These are phyloP conservation scores for Caenorhabditis angaria DNA, from an alignment of 2,888 invertebrate species.

Conservation along the genomic window DNA sequence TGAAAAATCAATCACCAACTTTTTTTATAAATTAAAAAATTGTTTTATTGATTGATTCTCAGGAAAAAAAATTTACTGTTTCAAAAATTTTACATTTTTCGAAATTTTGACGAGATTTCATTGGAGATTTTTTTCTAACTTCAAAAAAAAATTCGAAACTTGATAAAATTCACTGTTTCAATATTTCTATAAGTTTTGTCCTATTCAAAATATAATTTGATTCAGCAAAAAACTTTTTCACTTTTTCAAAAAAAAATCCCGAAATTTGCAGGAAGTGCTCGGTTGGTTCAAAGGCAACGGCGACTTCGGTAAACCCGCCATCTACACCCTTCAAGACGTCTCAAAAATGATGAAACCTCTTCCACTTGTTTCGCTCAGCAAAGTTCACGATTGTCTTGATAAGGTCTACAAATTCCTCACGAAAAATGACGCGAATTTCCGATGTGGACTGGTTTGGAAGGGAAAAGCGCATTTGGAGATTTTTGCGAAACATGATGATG, in stretches of 20 bases:
- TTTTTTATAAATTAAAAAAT: too few relatives aligned
- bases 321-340: constrained; percentile 67
- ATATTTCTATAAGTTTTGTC: too few relatives aligned
- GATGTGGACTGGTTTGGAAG: constrained; percentile 70
- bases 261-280: constrained; percentile 60
- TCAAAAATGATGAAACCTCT: constrained; percentile 72
- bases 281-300: constrained; percentile 72
- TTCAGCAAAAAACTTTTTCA: background rate
- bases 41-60: too few relatives aligned
- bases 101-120: background rate
- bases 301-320: constrained; percentile 70
- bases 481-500: constrained; percentile 59
- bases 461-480: constrained; percentile 69
- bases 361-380: constrained; percentile 67
- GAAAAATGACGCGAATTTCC: constrained; percentile 68
- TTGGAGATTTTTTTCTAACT: background rate
- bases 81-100: too few relatives aligned
- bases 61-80: too few relatives aligned
- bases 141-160: too few relatives aligned
- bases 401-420: constrained; percentile 69
- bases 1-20: too few relatives aligned
- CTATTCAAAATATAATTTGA: too few relatives aligned
- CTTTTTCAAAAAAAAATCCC: background rate
- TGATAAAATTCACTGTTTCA: too few relatives aligned
- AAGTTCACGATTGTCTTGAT: constrained; percentile 71